Base-by-base conservation (phyloP, 1,140 invertebrate genomes). In the Drosophila triauraria region DNA sequence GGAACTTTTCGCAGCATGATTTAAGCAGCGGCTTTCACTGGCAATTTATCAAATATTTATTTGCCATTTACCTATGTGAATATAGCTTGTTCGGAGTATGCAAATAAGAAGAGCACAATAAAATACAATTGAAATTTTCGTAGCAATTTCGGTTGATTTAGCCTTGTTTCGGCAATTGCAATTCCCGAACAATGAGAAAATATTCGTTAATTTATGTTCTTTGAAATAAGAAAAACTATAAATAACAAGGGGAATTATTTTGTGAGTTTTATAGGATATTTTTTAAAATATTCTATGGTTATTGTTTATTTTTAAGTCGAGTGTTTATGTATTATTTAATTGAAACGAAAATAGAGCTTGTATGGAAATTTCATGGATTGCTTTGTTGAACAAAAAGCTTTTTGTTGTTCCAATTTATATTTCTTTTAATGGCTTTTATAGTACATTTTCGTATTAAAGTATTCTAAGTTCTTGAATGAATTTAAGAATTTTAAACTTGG, bases 21-120 rank as follows among this genome's bases (percentile, higher is more conserved):
- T 51, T 54, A 35, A 35, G 32, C 32, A 35, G 32, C 9, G 6
- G 27, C 50, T 51, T n/a, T 27, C 50, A 35, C 20, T 38, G 17
- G n/a, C 25, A 25, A 32, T 40, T 56, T 48, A 57, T 68, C 40
- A 70, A 46, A 70, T 35, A 70, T 70, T 38, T 58, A 69, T 68
- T 71, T 56, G 30, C 4, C 8, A 61, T 56, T 48, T 48, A 57
- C 51, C 40, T 47, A 27, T 59, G 40, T n/a, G 32, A 8, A 42
- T 40, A 30, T 38, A 47, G 20, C n/a, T 25, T 20, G 38, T 54
- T 20, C n/a, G 40, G 2, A 8, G 38, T 17, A 53, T 65, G 62
- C 48, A 68, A 70, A 70, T 54, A 53, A 27, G 40, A 38, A 38
- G 12, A 64, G 46, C 15, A 23, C 25, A 47, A 47, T 48, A 9